These are phyloP conservation scores for human (Homo sapiens) DNA, from an alignment of 2,113 vertebrate genomes.

Conservation along the genomic window GRCh38 chr2:11834001-11834500, in stretches of 20 bases:
- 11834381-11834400: background rate
- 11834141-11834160: background rate
- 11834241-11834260: background rate
- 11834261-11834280: background rate
- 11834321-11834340: background rate
- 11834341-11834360: background rate
- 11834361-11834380: background rate
- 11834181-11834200: background rate
- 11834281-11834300: background rate
- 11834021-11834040: background rate
- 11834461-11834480: background rate
- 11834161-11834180: background rate
- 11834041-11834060: background rate
- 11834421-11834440: background rate
- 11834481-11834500: background rate
- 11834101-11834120: background rate
- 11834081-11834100: background rate
- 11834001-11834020: background rate
- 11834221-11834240: background rate
- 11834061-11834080: accelerated
- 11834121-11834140: accelerated
- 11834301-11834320: background rate
- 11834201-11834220: accelerated
- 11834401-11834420: background rate
- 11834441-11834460: background rate